Conservation (phyloP, 2,113 vertebrate species). For the Zosterops borbonicus region DNA sequence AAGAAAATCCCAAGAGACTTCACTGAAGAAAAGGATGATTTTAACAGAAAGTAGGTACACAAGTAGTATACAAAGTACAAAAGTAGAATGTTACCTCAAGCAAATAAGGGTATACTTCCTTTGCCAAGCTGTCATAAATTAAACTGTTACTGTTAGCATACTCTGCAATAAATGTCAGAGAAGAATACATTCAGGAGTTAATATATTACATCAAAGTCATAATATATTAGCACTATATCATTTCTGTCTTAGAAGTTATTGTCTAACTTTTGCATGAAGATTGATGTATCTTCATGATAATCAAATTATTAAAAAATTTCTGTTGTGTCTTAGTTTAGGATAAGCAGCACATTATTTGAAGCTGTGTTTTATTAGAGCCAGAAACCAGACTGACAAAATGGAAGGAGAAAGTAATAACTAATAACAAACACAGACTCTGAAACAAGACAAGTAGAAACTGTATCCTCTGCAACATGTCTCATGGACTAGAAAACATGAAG, state of each 20-base stretch:
- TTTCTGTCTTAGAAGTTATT: neutral
- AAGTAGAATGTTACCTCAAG: neutral
- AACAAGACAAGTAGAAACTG: neutral
- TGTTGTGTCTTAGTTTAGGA: neutral
- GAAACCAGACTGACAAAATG: neutral
- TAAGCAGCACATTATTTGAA: neutral
- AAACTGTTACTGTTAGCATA: neutral
- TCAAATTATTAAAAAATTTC: neutral
- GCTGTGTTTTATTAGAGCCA: neutral
- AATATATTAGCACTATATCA: neutral
- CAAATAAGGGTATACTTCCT: neutral
- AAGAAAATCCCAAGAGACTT: neutral
- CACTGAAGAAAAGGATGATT: neutral
- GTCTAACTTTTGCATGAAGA: neutral
- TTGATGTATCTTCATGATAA: neutral
- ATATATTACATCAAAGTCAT: neutral
- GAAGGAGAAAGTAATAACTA: neutral
- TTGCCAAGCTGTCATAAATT: neutral
- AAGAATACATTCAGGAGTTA: neutral
- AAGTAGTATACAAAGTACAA: neutral
- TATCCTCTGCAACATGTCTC: neutral
- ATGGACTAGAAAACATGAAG: neutral
- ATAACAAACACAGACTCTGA: neutral
- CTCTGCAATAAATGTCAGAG: neutral
- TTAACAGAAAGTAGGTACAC: neutral